Evolutionary conservation across 2,797 vertebrate genomes (phyloP).

Genomic region (Parambassis ranga): DNA sequence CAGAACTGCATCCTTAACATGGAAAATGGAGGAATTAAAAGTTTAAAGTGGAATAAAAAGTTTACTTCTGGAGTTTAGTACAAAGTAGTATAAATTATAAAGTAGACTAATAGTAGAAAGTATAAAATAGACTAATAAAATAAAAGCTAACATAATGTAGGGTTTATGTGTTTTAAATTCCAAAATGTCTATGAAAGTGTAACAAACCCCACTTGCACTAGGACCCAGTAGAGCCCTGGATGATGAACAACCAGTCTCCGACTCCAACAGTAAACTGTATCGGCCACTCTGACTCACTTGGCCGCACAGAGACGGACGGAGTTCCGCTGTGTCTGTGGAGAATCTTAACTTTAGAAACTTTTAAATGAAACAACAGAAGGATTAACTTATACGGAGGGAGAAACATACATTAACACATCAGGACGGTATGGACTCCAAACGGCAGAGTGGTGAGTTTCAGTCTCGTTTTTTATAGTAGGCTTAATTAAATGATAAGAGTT

Average conservation of each 20-base stretch:
- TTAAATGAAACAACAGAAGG: slow-evolving; percentile 16
- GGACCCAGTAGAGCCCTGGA: slow-evolving; percentile 49
- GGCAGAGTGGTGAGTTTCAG: slow-evolving; percentile 64
- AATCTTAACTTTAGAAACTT: slow-evolving; percentile 21
- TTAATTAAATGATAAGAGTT: no score
- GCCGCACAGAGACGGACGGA: slow-evolving; percentile 25
- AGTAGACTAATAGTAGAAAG: no score
- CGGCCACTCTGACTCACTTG: slow-evolving; percentile 47
- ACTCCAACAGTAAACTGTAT: slow-evolving; percentile 23
- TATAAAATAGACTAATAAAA: no score
- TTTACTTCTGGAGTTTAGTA: no score
- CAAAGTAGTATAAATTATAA: no score
- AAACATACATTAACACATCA: neutral
- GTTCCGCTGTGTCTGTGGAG: neutral
- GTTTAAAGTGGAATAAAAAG: no score
- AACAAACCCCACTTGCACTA: slow-evolving; percentile 22
- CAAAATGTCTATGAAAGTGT: no score
- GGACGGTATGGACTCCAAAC: slow-evolving; percentile 60
- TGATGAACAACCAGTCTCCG: slow-evolving; percentile 8
- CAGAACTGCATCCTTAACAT: no score
- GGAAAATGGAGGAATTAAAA: no score
- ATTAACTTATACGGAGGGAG: slow-evolving; percentile 17
- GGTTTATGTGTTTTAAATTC: no score
- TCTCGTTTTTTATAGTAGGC: no score
- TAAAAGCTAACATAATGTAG: no score